Conservation (phyloP, 92 coral and sea anemone species). For the Actinostola sp. region DNA sequence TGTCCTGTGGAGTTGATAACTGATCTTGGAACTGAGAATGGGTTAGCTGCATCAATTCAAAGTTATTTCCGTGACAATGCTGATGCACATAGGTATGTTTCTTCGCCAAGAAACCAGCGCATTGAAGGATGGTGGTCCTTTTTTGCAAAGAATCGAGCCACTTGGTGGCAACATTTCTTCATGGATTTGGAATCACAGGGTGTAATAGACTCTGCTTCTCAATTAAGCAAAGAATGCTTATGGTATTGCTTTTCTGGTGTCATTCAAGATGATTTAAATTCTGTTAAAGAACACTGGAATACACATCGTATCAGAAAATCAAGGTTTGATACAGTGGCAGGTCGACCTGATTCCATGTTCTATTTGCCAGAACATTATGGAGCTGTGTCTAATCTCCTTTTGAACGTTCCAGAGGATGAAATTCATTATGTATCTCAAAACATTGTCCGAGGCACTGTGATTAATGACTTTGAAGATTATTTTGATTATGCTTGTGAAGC, state of each 20-base stretch:
- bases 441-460: slow-evolving; percentile 26
- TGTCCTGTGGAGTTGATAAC: slow-evolving; percentile 60
- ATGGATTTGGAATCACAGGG: slow-evolving; percentile 57
- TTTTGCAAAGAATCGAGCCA: slow-evolving; percentile 48
- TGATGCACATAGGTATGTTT: slow-evolving; percentile 67
- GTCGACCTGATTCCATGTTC: slow-evolving; percentile 67
- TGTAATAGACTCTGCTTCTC: slow-evolving; percentile 37
- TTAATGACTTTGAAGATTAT: slow-evolving; percentile 64
- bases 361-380: slow-evolving; percentile 60
- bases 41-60: slow-evolving; percentile 56
- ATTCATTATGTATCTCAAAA: slow-evolving; percentile 40
- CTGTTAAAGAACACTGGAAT: slow-evolving; percentile 72
- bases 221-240: slow-evolving; percentile 59
- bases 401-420: slow-evolving; percentile 45
- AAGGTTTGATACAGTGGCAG: slow-evolving; percentile 58
- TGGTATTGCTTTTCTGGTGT: slow-evolving; percentile 61
- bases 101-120: slow-evolving; percentile 69
- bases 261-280: slow-evolving; percentile 50
- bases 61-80: slow-evolving; percentile 47
- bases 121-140: slow-evolving; percentile 80
- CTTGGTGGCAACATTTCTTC: slow-evolving; percentile 59
- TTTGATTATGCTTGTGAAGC: slow-evolving; percentile 64
- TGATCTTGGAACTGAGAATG: slow-evolving; percentile 69
- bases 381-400: slow-evolving; percentile 42
- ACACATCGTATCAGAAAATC: slow-evolving; percentile 58